Evolutionary conservation across 2,797 vertebrate species (phyloP), one percentile per base, ranked within the genome.

Genomic region (Characodon lateralis): DNA sequence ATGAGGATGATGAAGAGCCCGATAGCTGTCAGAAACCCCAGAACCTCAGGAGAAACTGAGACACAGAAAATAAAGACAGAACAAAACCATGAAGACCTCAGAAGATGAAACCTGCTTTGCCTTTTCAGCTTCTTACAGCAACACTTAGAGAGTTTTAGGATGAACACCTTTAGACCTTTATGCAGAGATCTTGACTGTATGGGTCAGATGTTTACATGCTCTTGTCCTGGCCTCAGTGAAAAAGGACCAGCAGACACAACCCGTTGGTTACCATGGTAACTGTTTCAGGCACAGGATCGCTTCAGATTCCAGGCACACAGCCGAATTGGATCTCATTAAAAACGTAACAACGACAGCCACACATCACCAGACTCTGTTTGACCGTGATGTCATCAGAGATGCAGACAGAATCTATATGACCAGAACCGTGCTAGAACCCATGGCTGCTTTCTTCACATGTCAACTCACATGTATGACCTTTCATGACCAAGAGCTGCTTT

Each of bases 41-140:
- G 95, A 85, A 98, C 97, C 93, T 99, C 98, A 78, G 98, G 98
- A 94, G 98, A 99, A 77, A 99, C 98, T 99, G 91, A 74, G 61
- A 88, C 72, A 35, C 31, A 35, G 31, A 35, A 35, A 35, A 35
- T 35, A 35, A 35, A 35, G 31, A 35, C 28, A 43, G 5, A 31
- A 59, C 39, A 59, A 2, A 61, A 31, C 39, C 63, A 66, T 16
- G 28, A 35, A 35, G 7, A 35, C 16, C 6, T 35, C 18, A 39
- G 31, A 13, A 31, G 18, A 6, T 35, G 31, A 35, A 35, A 35
- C 31, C 31, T 35, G 31, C 31, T 35, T 35, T 35, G 31, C 31
- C 2, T 46, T 46, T 46, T 10, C 43, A 46, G 5, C 43, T 46
- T 46, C 43, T 46, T 46, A 6, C 43, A 46, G 31, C 31, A 35